These are phyloP conservation scores for Drosophila melanica DNA, from an alignment of 1,140 invertebrate species.

Conservation along the genomic window DNA sequence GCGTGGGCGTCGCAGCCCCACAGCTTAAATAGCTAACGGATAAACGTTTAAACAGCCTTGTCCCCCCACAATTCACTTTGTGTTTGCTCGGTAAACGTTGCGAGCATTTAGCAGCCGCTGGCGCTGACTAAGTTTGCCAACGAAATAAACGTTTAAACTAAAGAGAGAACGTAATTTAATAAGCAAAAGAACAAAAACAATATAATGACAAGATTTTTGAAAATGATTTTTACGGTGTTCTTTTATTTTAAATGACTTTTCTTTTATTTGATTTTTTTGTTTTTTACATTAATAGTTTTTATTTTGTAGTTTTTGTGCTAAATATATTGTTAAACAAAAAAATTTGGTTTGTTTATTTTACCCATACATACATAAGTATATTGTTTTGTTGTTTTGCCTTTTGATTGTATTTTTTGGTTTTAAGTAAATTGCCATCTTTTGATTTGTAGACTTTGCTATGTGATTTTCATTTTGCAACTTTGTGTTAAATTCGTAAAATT, in stretches of 20 bases:
- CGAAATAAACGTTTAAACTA: not conserved
- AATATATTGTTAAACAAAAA: constrained; percentile 78
- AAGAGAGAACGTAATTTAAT: not conserved
- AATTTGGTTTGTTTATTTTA: constrained; percentile 51
- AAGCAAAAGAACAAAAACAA: not conserved
- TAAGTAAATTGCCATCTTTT: constrained; percentile 63
- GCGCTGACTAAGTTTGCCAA: constrained; percentile 3
- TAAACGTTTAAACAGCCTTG: constrained; percentile 32
- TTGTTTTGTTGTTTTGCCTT: constrained; percentile 55
- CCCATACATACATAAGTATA: constrained; percentile 35
- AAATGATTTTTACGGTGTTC: constrained; percentile 68
- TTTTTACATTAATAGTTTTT: constrained; percentile 81
- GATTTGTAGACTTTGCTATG: constrained; percentile 52
- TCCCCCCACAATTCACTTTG: not conserved
- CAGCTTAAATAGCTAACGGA: constrained; percentile 24
- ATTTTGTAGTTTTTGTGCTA: constrained; percentile 79
- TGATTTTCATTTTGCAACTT: constrained; percentile 48
- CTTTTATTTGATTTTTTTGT: constrained; percentile 11
- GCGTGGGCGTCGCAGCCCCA: constrained; percentile 10
- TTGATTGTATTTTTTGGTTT: constrained; percentile 69
- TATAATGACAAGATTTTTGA: constrained; percentile 26
- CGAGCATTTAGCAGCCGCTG: constrained; percentile 7
- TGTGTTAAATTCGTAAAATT: constrained; percentile 80
- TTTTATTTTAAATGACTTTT: constrained; percentile 24
- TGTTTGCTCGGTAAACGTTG: constrained; percentile 44